Percentiles rank a stretch among this genome's conserved stretches.
phyloP scores from a whole-genome alignment of 2,888 invertebrate species.

The Drosophila testacea region DNA sequence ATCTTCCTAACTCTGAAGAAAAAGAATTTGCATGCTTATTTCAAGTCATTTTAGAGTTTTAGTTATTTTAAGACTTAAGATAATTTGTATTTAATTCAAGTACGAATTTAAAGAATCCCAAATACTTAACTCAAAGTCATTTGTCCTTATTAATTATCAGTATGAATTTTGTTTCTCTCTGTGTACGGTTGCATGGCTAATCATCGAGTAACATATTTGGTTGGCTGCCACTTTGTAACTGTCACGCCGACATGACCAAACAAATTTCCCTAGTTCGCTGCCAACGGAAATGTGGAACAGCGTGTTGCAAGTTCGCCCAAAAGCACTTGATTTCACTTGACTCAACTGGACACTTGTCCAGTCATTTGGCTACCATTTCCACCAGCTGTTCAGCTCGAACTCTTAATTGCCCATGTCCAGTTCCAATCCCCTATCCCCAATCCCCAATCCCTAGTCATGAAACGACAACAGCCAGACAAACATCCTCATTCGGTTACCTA shows the following conservation, averaged over 20 bases:
- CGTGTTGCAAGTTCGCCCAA: constrained; percentile 5
- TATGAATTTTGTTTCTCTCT: no score
- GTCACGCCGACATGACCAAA: constrained; percentile 49
- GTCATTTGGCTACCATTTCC: constrained; percentile 34
- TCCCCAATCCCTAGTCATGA: not conserved
- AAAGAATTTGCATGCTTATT: no score
- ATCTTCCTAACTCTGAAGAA: no score
- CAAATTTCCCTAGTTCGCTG: constrained; percentile 17
- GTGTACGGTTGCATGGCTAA: constrained; percentile 13
- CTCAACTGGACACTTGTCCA: constrained; percentile 19
- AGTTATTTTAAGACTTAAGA: no score
- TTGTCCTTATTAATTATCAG: no score
- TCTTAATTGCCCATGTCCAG: constrained; percentile 29
- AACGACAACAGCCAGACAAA: constrained; percentile 18
- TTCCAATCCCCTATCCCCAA: not conserved
- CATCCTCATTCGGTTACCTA: constrained; percentile 1
- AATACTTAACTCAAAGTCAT: no score
- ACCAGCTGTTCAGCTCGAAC: constrained; percentile 23
- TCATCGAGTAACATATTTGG: not conserved
- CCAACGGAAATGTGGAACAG: constrained; percentile 21
- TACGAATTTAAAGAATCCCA: no score
- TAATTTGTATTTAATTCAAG: no score
- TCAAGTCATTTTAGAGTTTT: no score
- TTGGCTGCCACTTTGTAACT: constrained; percentile 43
- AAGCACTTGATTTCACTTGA: constrained; percentile 33